Evolutionary conservation across 2,113 vertebrate genomes (phyloP), one percentile per base, ranked within the genome.

Genomic region (Nothocercus julius): DNA sequence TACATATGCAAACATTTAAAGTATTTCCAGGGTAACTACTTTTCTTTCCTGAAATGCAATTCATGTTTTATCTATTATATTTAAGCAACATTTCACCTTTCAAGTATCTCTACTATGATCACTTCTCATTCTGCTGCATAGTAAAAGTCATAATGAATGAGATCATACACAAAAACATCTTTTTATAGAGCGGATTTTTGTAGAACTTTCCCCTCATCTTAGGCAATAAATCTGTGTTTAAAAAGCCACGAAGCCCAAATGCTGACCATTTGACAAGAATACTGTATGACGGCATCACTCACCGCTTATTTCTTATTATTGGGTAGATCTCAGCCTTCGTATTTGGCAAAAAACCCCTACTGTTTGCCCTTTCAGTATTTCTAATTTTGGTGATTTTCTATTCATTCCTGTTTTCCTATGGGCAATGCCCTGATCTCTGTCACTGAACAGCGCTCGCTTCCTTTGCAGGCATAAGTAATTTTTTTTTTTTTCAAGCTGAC

Each of bases 1-100:
- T 98, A 97, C 96, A 97, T 92, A 97, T 96, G 96, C 93, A 97
- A 97, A 96, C 94, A 97, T 97, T 97, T 97, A 97, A 97, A 97
- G 92, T 95, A 97, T 97, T 98, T 98, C 96, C 92, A 97, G 96
- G 91, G 96, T 92, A 95, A 97, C 93, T 97, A 89, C 93, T 94
- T 93, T 91, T 85, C 86, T 97, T 96, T 90, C 91, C 94, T 97
- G 89, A 97, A 97, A 96, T 95, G 95, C 87, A 94, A 70, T 97
- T 97, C 95, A 96, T 96, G 95, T 96, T 97, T 98, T 96, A 96
- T 97, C 96, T 97, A 96, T 98, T 97, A 97, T 88, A 44, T 92
- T 95, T 89, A 92, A 95, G 66, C 45, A 96, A 59, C 30, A 61
- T 95, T 93, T 96, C 70, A 58, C 84, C 82, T 97, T 97, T 95